Base-by-base conservation (phyloP, 2,888 invertebrate species). In the Dasysyrphus albostriatus region DNA sequence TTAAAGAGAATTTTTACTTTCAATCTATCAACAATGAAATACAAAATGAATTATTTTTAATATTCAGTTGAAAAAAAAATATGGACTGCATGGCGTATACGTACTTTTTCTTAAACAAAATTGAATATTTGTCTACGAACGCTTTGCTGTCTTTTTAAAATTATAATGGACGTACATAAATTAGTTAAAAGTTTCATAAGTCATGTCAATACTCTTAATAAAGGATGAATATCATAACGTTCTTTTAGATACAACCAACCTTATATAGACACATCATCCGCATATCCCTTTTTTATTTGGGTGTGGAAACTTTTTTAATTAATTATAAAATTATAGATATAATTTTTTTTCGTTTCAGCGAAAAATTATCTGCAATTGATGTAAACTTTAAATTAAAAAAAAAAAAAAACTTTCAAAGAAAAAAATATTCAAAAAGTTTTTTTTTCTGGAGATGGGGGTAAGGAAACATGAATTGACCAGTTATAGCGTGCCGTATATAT, bases 281-380 rank as follows among this genome's bases (percentile, higher is more conserved):
- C 29, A 69, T 34, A 75, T 54, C 54, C 54, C 37, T 44, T 63
- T 65, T 59, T 69, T 69, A 44, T 44, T 61, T 42, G 24, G 39
- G 44, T 47, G 59, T 56, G 54, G 44, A 81, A 81, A 81, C 76
- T 81, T 81, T 81, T 81, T 81, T 81, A 81, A 81, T 81, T 76
- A 81, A 63, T 70, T 81, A 63, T 19, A 19, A 70, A 67, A 32
- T 70, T 56, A 70, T 63, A 61, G 39, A 59, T 39, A 76, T 56
- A 34, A 70, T 63, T 70, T 69, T 37, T 67, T 61, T 67, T 63
- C 59, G 10, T 70, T 70, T 63, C 54, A 56, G 2, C 19, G 16
- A 9, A 69, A 81, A 70, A 56, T 49, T 76, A 56, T 81, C 76
- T 81, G 81, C 81, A 39, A 76, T 76, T 81, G 81, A 81, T 81